A percentile compares a stretch with the other conserved stretches of the same genome.
phyloP scores from a whole-genome alignment of 2,797 vertebrate species.

The Gallinago stenura region DNA sequence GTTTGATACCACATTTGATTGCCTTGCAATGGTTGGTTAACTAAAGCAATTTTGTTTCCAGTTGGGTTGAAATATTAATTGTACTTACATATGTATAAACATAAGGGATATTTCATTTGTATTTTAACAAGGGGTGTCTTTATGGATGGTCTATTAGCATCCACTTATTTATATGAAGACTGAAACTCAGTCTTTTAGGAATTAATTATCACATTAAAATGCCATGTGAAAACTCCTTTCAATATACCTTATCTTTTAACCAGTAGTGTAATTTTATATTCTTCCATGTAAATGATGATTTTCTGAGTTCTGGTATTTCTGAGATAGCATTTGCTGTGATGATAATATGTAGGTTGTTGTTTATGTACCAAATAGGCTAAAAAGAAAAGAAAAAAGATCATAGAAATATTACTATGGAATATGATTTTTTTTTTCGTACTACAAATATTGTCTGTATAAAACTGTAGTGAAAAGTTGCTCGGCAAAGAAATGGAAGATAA shows the following conservation, averaged over 20 bases:
- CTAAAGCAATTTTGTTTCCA: constrained; percentile 78
- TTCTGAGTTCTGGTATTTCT: background rate
- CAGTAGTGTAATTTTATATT: background rate
- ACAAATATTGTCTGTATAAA: background rate
- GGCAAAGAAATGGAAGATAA: background rate
- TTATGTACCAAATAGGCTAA: background rate
- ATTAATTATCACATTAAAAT: constrained; percentile 47
- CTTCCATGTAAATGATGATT: background rate
- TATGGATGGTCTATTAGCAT: constrained; percentile 63
- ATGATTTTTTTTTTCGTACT: background rate
- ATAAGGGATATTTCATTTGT: constrained; percentile 67
- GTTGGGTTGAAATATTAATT: constrained; percentile 73
- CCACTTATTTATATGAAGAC: constrained; percentile 41
- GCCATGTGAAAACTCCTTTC: background rate
- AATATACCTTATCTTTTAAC: background rate
- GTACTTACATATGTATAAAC: constrained; percentile 78
- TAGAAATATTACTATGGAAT: background rate
- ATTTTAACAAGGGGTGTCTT: constrained; percentile 67
- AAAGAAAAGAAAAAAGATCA: background rate
- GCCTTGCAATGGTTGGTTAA: constrained; percentile 81
- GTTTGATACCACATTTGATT: constrained; percentile 77
- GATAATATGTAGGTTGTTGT: background rate
- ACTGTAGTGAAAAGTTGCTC: background rate
- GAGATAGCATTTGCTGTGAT: background rate
- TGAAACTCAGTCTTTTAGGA: constrained; percentile 30